Conservation (phyloP, 2,113 vertebrate species). For the Alectura lathami region DNA sequence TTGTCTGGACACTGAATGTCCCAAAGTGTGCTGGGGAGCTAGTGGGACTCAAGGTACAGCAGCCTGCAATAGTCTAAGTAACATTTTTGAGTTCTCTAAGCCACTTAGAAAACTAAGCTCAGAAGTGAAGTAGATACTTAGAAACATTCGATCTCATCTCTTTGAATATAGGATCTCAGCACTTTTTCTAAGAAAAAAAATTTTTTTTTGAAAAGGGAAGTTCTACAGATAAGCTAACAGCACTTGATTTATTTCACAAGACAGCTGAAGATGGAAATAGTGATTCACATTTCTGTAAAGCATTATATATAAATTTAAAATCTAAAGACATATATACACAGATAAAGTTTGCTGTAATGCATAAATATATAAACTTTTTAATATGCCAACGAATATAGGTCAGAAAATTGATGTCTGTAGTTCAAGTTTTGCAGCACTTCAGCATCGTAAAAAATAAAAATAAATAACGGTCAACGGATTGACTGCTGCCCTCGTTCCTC, state of each 20-base stretch:
- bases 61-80: conserved; percentile 37
- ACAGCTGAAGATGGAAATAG: conserved; percentile 55
- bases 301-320: conserved; percentile 69
- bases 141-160: conserved; percentile 19
- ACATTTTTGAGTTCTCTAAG: not conserved
- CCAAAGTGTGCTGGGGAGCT: conserved; percentile 1
- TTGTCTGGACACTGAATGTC: conserved; percentile 46
- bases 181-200: conserved; percentile 34
- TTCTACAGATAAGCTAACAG: conserved; percentile 54
- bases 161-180: conserved; percentile 36
- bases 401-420: conserved; percentile 63
- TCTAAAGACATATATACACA: conserved; percentile 52
- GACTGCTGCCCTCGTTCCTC: conserved; percentile 7
- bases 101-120: conserved; percentile 26
- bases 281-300: conserved; percentile 67
- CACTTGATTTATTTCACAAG: conserved; percentile 54
- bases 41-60: conserved; percentile 18
- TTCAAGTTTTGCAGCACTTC: conserved; percentile 73
- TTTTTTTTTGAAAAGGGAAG: not conserved
- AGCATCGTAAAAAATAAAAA: conserved; percentile 54
- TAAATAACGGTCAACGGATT: conserved; percentile 9
- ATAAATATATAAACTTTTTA: conserved; percentile 58
- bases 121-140: conserved; percentile 15
- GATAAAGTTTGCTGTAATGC: conserved; percentile 30
- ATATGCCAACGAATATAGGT: conserved; percentile 39